Conservation (phyloP, 2,888 invertebrate genomes). For the Ornithoptera priamus region DNA sequence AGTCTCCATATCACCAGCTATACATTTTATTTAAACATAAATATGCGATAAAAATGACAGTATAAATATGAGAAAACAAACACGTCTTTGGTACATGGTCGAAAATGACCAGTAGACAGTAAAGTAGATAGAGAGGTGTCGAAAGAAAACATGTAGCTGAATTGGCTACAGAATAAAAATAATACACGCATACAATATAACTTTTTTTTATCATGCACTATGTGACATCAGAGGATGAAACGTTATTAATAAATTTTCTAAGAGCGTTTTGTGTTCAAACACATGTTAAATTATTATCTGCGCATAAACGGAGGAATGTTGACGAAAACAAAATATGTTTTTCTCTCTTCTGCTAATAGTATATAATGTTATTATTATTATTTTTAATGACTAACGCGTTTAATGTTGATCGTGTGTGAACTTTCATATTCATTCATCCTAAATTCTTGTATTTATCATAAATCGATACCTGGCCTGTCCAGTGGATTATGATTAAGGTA, state of each 20-base stretch:
- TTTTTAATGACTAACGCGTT: neutral
- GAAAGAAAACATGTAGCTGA: conserved; percentile 2
- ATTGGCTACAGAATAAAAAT: conserved; percentile 16
- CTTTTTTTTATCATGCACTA: conserved; percentile 22
- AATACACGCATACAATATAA: conserved; percentile 20
- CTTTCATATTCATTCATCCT: no score
- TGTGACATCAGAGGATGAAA: conserved; percentile 25
- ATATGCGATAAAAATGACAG: conserved; percentile 9
- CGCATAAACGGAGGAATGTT: neutral
- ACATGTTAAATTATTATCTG: conserved; percentile 14
- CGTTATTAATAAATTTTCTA: conserved; percentile 27
- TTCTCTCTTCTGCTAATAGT: neutral
- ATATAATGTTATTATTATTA: neutral
- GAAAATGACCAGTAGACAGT: neutral
- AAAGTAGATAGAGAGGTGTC: neutral
- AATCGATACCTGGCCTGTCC: no score
- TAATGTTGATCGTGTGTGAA: neutral
- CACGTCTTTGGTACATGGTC: conserved; percentile 6
- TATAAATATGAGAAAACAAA: conserved; percentile 7
- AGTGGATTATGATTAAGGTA: no score
- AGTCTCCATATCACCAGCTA: neutral
- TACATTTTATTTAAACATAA: conserved; percentile 14
- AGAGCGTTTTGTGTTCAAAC: conserved; percentile 15
- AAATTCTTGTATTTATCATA: no score
- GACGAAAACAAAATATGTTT: conserved; percentile 15